Evolutionary conservation across 2,888 invertebrate species (phyloP), one percentile per base, ranked within the genome.

Genomic region (Melanophora roralis): DNA sequence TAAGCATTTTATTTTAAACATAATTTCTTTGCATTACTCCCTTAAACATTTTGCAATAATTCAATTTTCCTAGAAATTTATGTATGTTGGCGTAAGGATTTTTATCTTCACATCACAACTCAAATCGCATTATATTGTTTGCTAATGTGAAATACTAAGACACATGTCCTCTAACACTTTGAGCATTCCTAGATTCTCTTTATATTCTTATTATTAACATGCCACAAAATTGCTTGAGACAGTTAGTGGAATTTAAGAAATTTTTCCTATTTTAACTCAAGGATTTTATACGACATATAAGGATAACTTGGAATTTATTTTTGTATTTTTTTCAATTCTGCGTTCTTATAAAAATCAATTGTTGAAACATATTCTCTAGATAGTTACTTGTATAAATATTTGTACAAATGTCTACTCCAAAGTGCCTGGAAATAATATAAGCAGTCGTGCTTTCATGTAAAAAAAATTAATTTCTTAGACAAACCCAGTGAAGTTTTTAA

Each of bases 361-460:
- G 69, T 76, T 64, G 62, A 64, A 76, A 64, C 55, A 69, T 55
- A 76, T 64, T 76, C 76, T 76, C 68, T 32, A 57, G 76, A 76
- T 69, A 69, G 72, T 72, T 78, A 55, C 73, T 62, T 67, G 67
- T 65, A 55, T 47, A 72, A 78, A 78, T 73, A 78, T 72, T 78
- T 78, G 78, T 47, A 45, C 47, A 53, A 67, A 78, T 67, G 72
- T 78, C 72, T 77, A 60, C 45, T 62, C 11, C 40, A 32, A 47
- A 65, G 55, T 34, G 43, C 21, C 19, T 14, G 21, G 6, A 57
- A 47, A n/a, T 55, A 27, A 65, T 11, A 43, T 11, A 32, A 49
- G n/a, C 16, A 49, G 40, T 2, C 8, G 6, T 27, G 27, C 27
- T 27, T 27, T 27, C 6, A 6, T 27, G 27, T 6, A 27, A 27